Base-by-base conservation (phyloP, 2,797 vertebrate genomes). In the Hirundo rustica region DNA sequence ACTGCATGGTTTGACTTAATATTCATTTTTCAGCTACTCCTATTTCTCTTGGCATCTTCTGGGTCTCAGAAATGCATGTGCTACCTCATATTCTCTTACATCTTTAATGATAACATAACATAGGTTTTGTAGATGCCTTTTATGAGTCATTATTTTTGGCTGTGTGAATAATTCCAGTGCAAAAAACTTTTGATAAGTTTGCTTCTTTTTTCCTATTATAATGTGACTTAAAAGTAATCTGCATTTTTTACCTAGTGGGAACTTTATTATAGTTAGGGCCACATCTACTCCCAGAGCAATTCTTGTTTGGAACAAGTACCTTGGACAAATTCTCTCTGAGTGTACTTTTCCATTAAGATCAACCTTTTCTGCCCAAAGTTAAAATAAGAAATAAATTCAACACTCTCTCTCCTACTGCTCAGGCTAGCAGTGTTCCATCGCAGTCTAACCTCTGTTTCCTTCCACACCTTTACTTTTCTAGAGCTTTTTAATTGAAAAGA, bases 401-500 rank as follows among this genome's bases (percentile, higher is more conserved):
- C 16, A 42, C 10, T 29, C 30, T 79, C 20, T 40, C 34, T 42
- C 34, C 70, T 44, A 21, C 64, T 57, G 47, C 27, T 83, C 32
- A 70, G 44, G 53, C 16, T 64, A 71, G 32, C 42, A 73, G 42
- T 21, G 38, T 42, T 67, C 23, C 27, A 58, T 9, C 5, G 8
- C 2, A 8, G n/a, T 45, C 51, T 75, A 47, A 6, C 3, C 36
- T 70, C 62, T 73, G 13, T 50, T 76, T 30, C 57, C 51, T 84
- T 75, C 32, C 38, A 61, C 4, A 38, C 50, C 79, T 91, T 47
- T 13, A 73, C 22, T 76, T 51, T 82, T 67, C 42, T 61, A 26
- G 7, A 67, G 65, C 53, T 85, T 95, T 91, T 81, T 85, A 89
- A 91, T 44, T 89, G 57, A 78, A 91, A 92, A 75, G 25, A 88